A percentile compares a stretch with the other conserved stretches of the same genome.
Evolutionary conservation across 2,113 vertebrate species (phyloP).

Genomic region (Poecilia latipinna): DNA sequence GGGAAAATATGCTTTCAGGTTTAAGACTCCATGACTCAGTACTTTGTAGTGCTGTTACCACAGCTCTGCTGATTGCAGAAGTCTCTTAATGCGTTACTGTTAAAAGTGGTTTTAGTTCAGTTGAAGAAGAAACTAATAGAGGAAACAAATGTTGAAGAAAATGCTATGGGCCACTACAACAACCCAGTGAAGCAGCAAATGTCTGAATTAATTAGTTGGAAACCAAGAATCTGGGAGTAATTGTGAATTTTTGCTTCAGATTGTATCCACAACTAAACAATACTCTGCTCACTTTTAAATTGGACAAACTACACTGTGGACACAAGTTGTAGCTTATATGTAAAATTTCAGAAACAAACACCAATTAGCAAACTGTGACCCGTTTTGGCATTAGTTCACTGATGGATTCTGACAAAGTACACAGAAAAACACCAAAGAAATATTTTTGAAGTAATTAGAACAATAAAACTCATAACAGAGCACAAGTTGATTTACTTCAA

Average conservation of each 20-base stretch:
- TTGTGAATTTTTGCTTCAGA: not conserved
- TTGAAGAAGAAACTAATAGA: not conserved
- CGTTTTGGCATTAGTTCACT: not conserved
- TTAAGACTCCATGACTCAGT: too few relatives aligned
- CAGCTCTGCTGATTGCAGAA: too few relatives aligned
- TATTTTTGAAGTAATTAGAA: too few relatives aligned
- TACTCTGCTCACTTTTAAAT: not conserved
- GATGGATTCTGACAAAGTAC: not conserved
- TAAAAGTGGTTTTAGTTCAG: not conserved
- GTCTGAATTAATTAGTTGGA: too few relatives aligned
- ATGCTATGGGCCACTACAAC: too few relatives aligned
- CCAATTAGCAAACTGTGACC: not conserved
- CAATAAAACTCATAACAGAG: too few relatives aligned
- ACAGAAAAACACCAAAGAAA: too few relatives aligned
- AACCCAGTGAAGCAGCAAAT: too few relatives aligned
- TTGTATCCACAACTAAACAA: not conserved
- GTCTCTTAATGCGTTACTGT: too few relatives aligned
- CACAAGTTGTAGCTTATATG: not conserved
- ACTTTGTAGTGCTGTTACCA: too few relatives aligned
- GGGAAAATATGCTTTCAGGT: too few relatives aligned
- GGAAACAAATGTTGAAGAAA: not conserved
- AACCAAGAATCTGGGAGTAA: not conserved
- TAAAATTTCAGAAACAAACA: not conserved
- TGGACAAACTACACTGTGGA: not conserved
- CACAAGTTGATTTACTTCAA: too few relatives aligned